Conservation (phyloP, 2,797 vertebrate genomes). For the Acanthopagrus latus region DNA sequence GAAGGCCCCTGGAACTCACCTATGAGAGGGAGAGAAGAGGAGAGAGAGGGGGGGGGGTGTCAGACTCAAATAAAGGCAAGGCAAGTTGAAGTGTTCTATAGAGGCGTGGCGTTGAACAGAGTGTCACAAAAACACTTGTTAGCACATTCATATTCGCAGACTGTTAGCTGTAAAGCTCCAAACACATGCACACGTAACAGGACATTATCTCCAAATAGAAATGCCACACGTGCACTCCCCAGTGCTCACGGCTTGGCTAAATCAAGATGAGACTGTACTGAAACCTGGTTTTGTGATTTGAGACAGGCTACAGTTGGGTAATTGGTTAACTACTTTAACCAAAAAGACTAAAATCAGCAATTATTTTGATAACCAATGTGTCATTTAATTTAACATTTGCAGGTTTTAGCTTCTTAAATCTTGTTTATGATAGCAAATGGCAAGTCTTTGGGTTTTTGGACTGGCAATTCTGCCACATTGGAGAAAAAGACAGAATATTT, state of each 20-base stretch:
- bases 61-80: constrained; percentile 21
- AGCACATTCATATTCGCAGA: neutral
- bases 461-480: too few species aligned
- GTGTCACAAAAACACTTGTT: neutral
- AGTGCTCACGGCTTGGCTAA: neutral
- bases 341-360: neutral
- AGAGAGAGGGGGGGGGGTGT: constrained; percentile 23
- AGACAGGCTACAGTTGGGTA: neutral
- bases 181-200: neutral
- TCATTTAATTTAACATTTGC: too few species aligned
- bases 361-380: too few species aligned
- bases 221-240: neutral
- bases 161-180: neutral
- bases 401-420: too few species aligned
- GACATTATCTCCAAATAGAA: neutral
- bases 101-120: constrained; percentile 10
- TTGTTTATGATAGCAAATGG: too few species aligned
- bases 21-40: constrained; percentile 31
- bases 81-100: constrained; percentile 10
- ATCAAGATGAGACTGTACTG: neutral
- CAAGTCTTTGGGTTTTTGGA: too few species aligned
- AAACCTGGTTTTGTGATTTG: neutral
- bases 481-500: too few species aligned
- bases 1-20: constrained; percentile 73
- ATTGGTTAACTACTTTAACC: neutral